Base-by-base conservation (phyloP, 2,797 vertebrate genomes). In the Poeciliopsis infans region DNA sequence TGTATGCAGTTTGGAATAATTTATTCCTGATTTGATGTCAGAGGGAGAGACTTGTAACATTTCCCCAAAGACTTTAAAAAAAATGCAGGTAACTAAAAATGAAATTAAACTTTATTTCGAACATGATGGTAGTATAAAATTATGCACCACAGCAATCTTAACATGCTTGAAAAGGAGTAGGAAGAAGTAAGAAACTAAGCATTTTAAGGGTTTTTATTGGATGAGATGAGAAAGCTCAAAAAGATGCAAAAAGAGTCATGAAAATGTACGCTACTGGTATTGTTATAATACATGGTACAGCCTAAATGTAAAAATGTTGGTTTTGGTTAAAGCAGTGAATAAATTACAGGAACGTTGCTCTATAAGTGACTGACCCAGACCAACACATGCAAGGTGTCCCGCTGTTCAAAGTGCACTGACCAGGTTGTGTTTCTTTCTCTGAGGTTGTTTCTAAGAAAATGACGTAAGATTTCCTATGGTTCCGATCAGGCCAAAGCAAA, bases 391-490 rank as follows among this genome's bases (percentile, higher is more conserved):
- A 39, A 71, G 73, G 73, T 41, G 66, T 57, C 31, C 59, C 2
- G 0, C 59, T 66, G 28, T 64, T 33, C 31, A 59, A 59, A 31
- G 57, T 59, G 57, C 13, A 18, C 51, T 74, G 57, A 47, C 77
- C 46, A 74, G 78, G 47, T n/a, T 85, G 20, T 69, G 39, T 80
- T 79, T 78, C 59, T 82, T 79, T 78, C 59, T 41, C 61, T 18
- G 2, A 55, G 76, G 7, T 0, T 0, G 4, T 59, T 77, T 88
- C 78, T 53, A 57, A 76, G 70, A 82, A 79, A 55, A 20, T 6
- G 3, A 41, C 31, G 55, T 15, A 25, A 72, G 33, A 66, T 41
- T 18, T 20, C 43, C 18, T 3, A 5, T 15, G 18, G 25, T 66
- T 75, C 66, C 33, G 8, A 39, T 68, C 36, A 68, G 64, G 7